Evolutionary conservation across 2,797 vertebrate species (phyloP).

Genomic region (Eulemur albifrons): DNA sequence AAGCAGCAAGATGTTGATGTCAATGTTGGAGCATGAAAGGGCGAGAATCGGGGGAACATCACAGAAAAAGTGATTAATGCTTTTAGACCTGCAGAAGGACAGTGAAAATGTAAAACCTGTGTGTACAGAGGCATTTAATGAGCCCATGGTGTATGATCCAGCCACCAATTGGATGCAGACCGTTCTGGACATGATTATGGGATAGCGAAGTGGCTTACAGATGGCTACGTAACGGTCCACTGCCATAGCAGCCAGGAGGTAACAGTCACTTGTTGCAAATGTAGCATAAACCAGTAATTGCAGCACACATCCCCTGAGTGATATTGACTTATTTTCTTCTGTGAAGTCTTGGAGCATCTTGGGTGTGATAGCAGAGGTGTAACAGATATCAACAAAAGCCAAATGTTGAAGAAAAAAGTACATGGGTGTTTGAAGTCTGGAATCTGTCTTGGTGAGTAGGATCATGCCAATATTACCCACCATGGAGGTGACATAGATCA

Average conservation of each 20-base stretch:
- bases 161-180: not conserved
- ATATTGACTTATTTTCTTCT: not conserved
- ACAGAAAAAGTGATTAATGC: conserved; percentile 65
- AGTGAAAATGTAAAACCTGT: conserved; percentile 51
- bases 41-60: conserved; percentile 27
- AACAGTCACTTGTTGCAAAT: conserved; percentile 28
- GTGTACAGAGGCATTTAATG: conserved; percentile 43
- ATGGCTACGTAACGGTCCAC: conserved; percentile 55
- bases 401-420: conserved; percentile 65
- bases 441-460: conserved; percentile 48
- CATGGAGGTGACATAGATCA: conserved; percentile 31
- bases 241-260: conserved; percentile 45
- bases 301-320: not conserved
- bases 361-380: conserved; percentile 48
- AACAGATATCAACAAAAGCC: conserved; percentile 60
- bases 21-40: conserved; percentile 40
- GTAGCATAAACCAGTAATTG: conserved; percentile 40
- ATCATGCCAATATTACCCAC: conserved; percentile 54
- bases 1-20: conserved; percentile 21
- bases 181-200: not conserved
- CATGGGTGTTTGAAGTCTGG: conserved; percentile 54
- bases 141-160: conserved; percentile 10
- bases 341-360: conserved; percentile 62
- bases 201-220: conserved; percentile 45
- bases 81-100: conserved; percentile 38